Base-by-base conservation (phyloP, 2,113 vertebrate species). In the Sula dactylatra region DNA sequence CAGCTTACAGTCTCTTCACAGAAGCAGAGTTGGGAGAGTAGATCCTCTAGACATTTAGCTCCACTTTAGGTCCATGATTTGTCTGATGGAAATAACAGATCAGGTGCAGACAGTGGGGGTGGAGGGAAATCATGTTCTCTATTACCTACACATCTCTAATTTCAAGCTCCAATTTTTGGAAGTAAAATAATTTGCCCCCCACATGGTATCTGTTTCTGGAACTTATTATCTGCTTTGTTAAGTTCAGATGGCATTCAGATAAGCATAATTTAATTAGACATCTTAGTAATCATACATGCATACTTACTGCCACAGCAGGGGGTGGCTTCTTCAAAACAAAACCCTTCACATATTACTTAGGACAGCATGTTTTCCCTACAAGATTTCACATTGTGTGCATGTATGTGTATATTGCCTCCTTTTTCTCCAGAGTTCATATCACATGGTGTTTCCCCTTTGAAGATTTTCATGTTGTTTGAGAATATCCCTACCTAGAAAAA, bases 181-280 rank as follows among this genome's bases (percentile, higher is more conserved):
- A 97, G 96, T 85, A 97, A 98, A 98, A 98, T 98, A 96, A 97
- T 96, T 97, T 97, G 96, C 96, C 98, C 97, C 97, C 97, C 97
- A 98, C 96, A 76, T 93, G 94, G 97, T 97, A 97, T 97, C 94
- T 97, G 97, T 95, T 98, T 98, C 98, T 98, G 98, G 98, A 98
- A 98, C 97, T 97, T 97, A 98, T 98, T 98, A 98, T 97, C 98
- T 98, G 96, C 97, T 98, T 98, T 98, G 98, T 97, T 98, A 98
- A 98, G 89, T 98, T 98, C 98, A 97, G 97, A 98, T 97, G 95
- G 97, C 97, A 97, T 95, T 98, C 98, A 98, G 98, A 98, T 98
- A 98, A 98, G 97, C 78, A 44, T 98, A 98, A 98, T 98, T 98
- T 97, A 98, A 98, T 98, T 98, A 98, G 97, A 94, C 92, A 96